Conservation (phyloP, 1,140 invertebrate genomes). For the Platyscapa corneri region DNA sequence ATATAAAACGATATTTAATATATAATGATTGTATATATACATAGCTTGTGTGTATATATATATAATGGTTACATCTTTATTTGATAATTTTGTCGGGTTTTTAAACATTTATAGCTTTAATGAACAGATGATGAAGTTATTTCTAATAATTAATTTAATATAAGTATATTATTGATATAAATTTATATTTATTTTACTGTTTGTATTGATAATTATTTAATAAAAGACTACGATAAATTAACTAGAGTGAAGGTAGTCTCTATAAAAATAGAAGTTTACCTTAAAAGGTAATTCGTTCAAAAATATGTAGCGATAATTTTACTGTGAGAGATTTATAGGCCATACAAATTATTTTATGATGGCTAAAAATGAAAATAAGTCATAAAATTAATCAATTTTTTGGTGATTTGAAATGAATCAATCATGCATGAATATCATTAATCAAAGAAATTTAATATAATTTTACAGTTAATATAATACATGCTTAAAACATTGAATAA, state of each 20-base stretch:
- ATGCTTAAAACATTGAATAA: no score
- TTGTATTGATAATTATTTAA: neutral
- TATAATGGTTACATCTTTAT: no score
- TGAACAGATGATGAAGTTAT: no score
- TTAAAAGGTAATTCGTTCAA: neutral
- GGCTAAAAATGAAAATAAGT: neutral
- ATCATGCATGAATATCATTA: no score
- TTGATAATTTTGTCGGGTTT: no score
- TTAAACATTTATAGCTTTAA: no score
- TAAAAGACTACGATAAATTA: neutral
- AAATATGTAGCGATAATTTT: neutral
- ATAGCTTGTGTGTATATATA: no score
- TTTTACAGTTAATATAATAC: no score
- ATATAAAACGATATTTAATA: no score
- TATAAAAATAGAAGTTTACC: constrained; percentile 6
- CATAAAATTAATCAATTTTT: constrained; percentile 20
- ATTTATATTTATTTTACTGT: neutral
- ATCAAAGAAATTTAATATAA: no score
- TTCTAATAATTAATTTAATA: neutral
- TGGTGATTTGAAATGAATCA: no score
- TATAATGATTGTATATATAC: no score
- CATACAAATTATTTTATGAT: constrained; percentile 11
- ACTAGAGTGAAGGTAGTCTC: neutral
- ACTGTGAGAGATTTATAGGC: neutral
- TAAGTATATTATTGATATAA: neutral